A percentile compares a stretch with the other conserved stretches of the same genome.
phyloP scores from a whole-genome alignment of 2,888 invertebrate species.

The Oscheius sp. region DNA sequence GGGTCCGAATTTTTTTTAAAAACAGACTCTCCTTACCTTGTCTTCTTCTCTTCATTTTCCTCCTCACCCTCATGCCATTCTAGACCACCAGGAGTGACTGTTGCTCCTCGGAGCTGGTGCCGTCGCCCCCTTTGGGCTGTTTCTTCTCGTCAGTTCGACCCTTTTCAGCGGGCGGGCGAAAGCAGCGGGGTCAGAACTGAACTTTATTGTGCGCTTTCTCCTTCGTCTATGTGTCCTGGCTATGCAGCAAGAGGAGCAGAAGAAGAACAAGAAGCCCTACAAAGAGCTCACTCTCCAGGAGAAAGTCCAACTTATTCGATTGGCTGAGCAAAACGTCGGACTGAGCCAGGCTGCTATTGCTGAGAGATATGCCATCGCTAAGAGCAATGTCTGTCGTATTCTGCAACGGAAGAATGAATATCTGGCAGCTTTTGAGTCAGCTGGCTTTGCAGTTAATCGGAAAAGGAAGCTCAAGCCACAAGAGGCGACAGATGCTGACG shows the following conservation, averaged over 20 bases:
- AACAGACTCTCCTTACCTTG: not conserved
- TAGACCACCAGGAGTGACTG: not conserved
- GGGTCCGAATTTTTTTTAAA: not conserved
- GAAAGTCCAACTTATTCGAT: slow-evolving; percentile 66
- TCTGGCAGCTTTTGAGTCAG: slow-evolving; percentile 57
- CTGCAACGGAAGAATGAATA: slow-evolving; percentile 68
- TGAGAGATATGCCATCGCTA: slow-evolving; percentile 67
- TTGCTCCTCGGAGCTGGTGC: not conserved
- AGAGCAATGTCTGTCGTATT: slow-evolving; percentile 70
- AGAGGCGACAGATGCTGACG: slow-evolving; percentile 12
- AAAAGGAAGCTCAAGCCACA: slow-evolving; percentile 63
- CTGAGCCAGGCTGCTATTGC: slow-evolving; percentile 69
- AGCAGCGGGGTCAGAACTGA: slow-evolving; percentile 32
- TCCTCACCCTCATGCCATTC: slow-evolving; percentile 20
- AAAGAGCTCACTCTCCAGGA: slow-evolving; percentile 69
- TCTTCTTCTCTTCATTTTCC: not conserved
- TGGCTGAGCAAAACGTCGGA: slow-evolving; percentile 66
- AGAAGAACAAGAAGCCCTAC: slow-evolving; percentile 69
- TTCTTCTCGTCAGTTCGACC: slow-evolving; percentile 10
- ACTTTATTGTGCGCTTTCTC: slow-evolving; percentile 28
- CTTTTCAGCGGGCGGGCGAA: slow-evolving; percentile 25
- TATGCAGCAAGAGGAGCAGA: slow-evolving; percentile 30
- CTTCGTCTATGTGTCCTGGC: slow-evolving; percentile 29
- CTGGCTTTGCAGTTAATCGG: slow-evolving; percentile 61
- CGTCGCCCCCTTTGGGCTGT: not conserved